Evolutionary conservation across 2,113 vertebrate species (phyloP).

Genomic region (Struthio camelus): DNA sequence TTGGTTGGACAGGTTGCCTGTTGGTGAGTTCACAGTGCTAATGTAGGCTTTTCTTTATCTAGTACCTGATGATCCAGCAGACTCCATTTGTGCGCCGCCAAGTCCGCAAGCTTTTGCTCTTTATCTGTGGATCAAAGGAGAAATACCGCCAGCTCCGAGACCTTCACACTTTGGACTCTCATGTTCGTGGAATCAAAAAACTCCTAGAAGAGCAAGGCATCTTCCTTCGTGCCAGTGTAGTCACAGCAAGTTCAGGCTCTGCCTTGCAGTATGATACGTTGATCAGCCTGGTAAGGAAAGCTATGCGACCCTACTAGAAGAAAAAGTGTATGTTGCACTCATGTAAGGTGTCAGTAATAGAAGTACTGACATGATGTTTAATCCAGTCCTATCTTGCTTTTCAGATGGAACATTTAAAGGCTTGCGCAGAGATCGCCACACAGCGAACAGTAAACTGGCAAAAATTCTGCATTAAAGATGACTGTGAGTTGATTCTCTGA

Average conservation of each 20-base stretch:
- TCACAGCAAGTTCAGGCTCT: constrained; percentile 94
- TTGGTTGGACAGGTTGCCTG: not conserved
- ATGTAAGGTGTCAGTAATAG: fast-evolving
- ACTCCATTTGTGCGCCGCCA: constrained; percentile 96
- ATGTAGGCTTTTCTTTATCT: not conserved
- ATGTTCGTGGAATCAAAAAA: constrained; percentile 93
- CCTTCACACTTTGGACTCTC: constrained; percentile 95
- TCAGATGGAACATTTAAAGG: constrained; percentile 98
- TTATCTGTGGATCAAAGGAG: constrained; percentile 98
- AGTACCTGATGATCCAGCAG: constrained; percentile 99
- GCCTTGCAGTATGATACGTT: constrained; percentile 96
- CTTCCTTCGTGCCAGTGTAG: constrained; percentile 91
- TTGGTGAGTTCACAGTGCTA: not conserved
- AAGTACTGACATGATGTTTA: not conserved
- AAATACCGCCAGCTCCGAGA: constrained; percentile 97
- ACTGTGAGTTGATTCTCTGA: constrained; percentile 85
- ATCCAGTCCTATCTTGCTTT: not conserved
- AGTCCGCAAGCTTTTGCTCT: constrained; percentile 95
- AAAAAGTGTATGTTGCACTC: fast-evolving
- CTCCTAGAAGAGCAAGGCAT: constrained; percentile 97
- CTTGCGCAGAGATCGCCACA: constrained; percentile 96
- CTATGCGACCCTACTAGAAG: fast-evolving
- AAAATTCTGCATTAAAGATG: constrained; percentile 99
- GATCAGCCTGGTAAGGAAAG: constrained; percentile 88
- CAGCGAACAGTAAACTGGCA: constrained; percentile 98